Evolutionary conservation across 2,888 invertebrate species (phyloP), one percentile per base, ranked within the genome.

Genomic region (Napeogenes inachia): DNA sequence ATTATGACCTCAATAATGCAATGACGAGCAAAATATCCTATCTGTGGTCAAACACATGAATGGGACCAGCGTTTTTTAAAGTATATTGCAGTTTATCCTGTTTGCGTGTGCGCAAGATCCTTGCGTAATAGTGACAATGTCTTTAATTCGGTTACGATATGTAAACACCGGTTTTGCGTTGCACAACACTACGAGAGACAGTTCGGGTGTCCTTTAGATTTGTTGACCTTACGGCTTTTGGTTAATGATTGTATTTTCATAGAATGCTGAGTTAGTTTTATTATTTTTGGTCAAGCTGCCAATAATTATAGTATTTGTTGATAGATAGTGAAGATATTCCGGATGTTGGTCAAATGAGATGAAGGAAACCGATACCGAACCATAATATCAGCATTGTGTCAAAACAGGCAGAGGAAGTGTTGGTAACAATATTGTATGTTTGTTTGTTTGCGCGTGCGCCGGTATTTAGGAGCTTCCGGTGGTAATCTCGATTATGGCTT

Each of bases 401-500:
- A 66, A 69, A 72, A 72, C 74, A 73, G 72, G 68, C 71, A 70
- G 62, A 71, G 78, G 77, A 76, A 76, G 73, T 66, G 59, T 65
- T 67, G 59, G 60, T 69, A 64, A 68, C 69, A 70, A 73, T 73
- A 69, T 72, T 71, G 73, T 69, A 71, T 72, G 65, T 67, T 62
- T 71, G 72, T 72, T 70, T 75, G 77, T 77, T 73, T 74, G 75
- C 75, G 68, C 75, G 75, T 77, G 77, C 71, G 78, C 77, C 70
- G 74, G 76, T 69, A 74, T 75, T 71, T 70, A 66, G 71, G 73
- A 70, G 75, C 74, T 76, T 79, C 79, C 83, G 78, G 76, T 65
- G 66, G 45, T 50, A 58, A 53, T 50, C 50, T 12, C 50, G 47
- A 2, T n/a, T 47, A 6, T 13, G 42, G 3, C 42, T 42, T 42